Evolutionary conservation across 1,140 invertebrate species (phyloP), one percentile per base, ranked within the genome.

Genomic region (Pogonomyrmex californicus): DNA sequence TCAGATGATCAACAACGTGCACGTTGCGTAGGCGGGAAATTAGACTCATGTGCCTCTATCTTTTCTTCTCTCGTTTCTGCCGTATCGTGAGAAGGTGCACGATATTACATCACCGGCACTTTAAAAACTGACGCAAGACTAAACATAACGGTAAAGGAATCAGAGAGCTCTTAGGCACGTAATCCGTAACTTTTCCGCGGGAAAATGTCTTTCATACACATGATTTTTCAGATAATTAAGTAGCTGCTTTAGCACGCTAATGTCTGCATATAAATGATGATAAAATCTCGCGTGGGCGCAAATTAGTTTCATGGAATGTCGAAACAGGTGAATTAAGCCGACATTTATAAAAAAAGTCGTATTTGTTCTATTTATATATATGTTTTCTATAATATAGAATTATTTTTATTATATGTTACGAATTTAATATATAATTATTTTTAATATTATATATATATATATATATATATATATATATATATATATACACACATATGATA

Each of bases 11-110:
- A 85, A 65, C 38, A 7, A 65, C 63, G 51, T 9, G 56, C 70
- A 23, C 62, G 51, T 89, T 88, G 88, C 88, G 88, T 89, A 88
- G 81, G 73, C 88, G 88, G 82, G 88, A 88, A 89, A 89, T 88
- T 88, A 86, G 87, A 78, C 81, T 77, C 75, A 63, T 71, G 87
- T 47, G 66, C 76, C 17, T 81, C 78, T 70, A 70, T 79, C 54
- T 88, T 88, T 82, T 88, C 87, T 60, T 75, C 68, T 86, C 60
- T 68, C 23, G n/a, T 87, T 83, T 88, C 86, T 58, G 63, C 75
- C 7, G 51, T 56, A 86, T 89, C 88, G 88, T 90, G 87, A 90
- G 88, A 86, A 90, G 58, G 70, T 81, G 62, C 54, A 56, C 44
- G 41, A 38, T 33, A 75, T 89, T 90, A 73, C 88, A 51, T 89